Evolutionary conservation across 2,113 vertebrate species (phyloP).

Genomic region (Archocentrus centrarchus): DNA sequence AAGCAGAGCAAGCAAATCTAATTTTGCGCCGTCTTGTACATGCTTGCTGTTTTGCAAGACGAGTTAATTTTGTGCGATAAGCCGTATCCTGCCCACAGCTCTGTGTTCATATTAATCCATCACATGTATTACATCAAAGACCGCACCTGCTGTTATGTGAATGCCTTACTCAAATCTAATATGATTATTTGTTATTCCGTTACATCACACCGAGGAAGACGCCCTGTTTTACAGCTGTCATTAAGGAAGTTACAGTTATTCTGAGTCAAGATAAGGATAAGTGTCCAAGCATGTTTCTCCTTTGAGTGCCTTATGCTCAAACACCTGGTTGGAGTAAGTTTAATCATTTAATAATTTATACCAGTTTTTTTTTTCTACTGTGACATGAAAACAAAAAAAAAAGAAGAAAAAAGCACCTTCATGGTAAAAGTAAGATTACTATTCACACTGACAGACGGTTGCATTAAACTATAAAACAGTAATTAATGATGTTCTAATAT

Average conservation of each 20-base stretch:
- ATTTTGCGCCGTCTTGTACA: background rate
- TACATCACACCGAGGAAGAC: background rate
- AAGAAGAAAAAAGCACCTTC: background rate
- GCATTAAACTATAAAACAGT: background rate
- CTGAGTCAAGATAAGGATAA: background rate
- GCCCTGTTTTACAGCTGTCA: background rate
- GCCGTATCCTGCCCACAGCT: background rate
- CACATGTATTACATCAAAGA: background rate
- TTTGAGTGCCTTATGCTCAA: background rate
- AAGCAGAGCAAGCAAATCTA: background rate
- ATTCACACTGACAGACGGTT: background rate
- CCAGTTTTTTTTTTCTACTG: background rate
- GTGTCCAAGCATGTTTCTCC: background rate
- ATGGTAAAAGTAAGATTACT: background rate
- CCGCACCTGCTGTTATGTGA: too few relatives aligned
- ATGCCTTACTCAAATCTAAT: background rate
- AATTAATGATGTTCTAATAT: background rate
- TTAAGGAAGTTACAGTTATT: background rate
- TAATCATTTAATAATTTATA: conserved; percentile 3
- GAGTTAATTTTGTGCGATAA: background rate
- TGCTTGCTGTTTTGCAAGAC: background rate
- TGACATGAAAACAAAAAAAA: too few relatives aligned
- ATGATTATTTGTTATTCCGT: background rate
- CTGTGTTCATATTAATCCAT: background rate
- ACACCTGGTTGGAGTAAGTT: background rate